Evolutionary conservation across 2,113 vertebrate genomes (phyloP).

Genomic region (Tiliqua scincoides): DNA sequence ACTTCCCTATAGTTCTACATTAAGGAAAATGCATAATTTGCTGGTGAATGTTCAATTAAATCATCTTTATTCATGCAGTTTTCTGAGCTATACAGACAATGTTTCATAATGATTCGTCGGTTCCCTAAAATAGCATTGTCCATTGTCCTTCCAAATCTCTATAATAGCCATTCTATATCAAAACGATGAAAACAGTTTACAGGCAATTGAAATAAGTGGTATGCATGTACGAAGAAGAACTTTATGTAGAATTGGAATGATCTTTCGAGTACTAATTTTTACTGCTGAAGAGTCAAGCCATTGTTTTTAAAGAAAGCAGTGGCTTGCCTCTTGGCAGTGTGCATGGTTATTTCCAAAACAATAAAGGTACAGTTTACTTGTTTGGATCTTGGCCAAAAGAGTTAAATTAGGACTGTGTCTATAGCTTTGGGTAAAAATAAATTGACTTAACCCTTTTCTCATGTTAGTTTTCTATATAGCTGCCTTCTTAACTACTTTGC

Average conservation of each 20-base stretch:
- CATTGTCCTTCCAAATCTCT: constrained; percentile 8
- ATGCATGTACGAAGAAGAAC: not conserved
- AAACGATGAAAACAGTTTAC: not conserved
- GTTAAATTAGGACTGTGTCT: not conserved
- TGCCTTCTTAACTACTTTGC: not conserved
- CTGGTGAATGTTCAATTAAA: not conserved
- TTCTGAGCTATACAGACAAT: accelerated
- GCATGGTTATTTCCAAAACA: not conserved
- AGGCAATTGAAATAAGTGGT: not conserved
- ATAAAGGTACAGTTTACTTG: not conserved
- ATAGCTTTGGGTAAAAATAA: not conserved
- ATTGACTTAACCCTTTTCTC: not conserved
- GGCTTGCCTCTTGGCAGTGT: not conserved
- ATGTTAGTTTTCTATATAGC: not conserved
- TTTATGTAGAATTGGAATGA: not conserved
- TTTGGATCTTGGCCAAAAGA: too few species aligned
- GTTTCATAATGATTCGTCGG: not conserved
- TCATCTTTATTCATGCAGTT: constrained; percentile 2
- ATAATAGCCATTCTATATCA: not conserved
- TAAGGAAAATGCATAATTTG: not conserved
- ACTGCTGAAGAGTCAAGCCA: not conserved
- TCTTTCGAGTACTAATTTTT: not conserved
- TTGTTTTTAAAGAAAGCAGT: not conserved
- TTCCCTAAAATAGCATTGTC: constrained; percentile 5
- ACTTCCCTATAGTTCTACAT: not conserved